Conservation (phyloP, 1,140 invertebrate genomes). For the Ridgeia piscesae region DNA sequence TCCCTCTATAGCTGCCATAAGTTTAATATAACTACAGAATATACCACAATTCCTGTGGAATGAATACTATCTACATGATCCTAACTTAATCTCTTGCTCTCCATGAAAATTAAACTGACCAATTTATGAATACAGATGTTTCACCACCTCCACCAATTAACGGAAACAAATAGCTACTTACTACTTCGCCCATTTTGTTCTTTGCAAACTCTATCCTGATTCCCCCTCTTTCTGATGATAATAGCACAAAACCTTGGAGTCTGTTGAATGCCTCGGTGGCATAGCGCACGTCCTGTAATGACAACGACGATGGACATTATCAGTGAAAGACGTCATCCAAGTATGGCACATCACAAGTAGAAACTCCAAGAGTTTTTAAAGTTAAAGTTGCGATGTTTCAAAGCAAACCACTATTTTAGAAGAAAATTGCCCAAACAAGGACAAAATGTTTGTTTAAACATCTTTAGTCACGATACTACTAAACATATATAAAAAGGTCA, state of each 20-base stretch:
- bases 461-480: too few relatives aligned
- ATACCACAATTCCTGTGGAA: not conserved
- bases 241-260: constrained; percentile 90
- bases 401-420: too few relatives aligned
- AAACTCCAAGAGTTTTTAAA: too few relatives aligned
- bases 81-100: not conserved
- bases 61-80: not conserved
- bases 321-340: not conserved
- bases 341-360: not conserved
- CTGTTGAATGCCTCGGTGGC: constrained; percentile 87
- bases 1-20: not conserved
- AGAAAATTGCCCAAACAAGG: too few relatives aligned
- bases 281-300: constrained; percentile 72
- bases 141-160: not conserved
- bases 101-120: not conserved
- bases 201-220: constrained; percentile 98
- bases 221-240: constrained; percentile 90
- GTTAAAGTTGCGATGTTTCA: too few relatives aligned
- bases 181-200: constrained; percentile 91
- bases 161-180: constrained; percentile 34
- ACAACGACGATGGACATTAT: not conserved
- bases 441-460: too few relatives aligned
- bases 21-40: not conserved
- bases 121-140: not conserved
- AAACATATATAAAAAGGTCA: too few relatives aligned